Evolutionary conservation across 1,140 invertebrate species (phyloP).

Genomic region (Popillia japonica): DNA sequence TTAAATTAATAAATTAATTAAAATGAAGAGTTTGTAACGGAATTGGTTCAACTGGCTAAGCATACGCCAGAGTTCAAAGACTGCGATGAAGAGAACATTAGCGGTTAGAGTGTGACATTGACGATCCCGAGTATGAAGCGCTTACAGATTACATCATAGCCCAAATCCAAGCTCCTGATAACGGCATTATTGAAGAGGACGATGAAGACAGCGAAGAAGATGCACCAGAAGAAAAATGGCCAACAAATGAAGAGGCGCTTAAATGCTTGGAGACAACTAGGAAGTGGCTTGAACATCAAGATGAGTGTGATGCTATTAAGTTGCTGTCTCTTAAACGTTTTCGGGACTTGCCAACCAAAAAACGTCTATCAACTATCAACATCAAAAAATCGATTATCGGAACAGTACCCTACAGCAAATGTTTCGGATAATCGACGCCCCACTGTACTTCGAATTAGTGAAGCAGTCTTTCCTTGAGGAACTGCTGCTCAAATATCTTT

Average conservation of each 20-base stretch:
- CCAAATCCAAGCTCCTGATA: too few relatives aligned
- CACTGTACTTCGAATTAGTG: too few relatives aligned
- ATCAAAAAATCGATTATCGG: too few relatives aligned
- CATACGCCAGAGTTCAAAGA: too few relatives aligned
- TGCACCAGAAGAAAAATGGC: background rate
- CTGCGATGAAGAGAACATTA: background rate
- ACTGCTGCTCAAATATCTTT: too few relatives aligned
- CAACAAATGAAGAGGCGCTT: background rate
- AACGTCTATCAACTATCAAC: background rate
- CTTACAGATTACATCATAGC: background rate
- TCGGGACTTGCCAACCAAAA: background rate
- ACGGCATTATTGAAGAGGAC: too few relatives aligned
- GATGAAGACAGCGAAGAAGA: background rate
- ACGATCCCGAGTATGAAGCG: background rate
- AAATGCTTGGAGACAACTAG: background rate
- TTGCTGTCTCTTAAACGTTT: background rate
- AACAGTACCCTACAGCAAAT: too few relatives aligned
- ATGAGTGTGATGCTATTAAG: too few relatives aligned
- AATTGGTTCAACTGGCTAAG: too few relatives aligned
- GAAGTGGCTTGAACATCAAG: constrained; percentile 1
- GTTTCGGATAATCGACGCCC: too few relatives aligned
- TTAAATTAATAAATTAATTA: background rate
- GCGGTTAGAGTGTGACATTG: background rate
- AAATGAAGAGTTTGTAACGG: too few relatives aligned
- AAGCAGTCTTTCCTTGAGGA: too few relatives aligned